Conservation (phyloP, 2,113 vertebrate genomes). For the Tychaedon coryphoeus region DNA sequence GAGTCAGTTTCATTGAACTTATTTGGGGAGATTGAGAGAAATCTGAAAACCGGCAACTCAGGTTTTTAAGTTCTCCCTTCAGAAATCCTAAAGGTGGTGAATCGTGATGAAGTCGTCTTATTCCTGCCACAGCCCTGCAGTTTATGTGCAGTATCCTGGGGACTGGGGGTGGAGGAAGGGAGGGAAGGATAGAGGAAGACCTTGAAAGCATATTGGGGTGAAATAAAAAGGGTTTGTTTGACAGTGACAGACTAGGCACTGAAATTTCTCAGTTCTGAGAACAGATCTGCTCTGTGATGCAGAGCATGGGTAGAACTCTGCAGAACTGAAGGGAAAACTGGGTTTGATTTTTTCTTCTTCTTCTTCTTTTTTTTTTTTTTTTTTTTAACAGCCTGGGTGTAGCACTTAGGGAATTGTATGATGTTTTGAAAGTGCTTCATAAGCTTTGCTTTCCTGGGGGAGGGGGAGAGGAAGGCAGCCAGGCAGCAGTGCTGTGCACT, state of each 20-base stretch:
- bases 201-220: constrained; percentile 1
- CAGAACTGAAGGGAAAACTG: not conserved
- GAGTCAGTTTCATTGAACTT: not conserved
- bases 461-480: not conserved
- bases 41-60: not conserved
- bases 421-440: not conserved
- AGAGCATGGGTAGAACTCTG: not conserved
- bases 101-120: not conserved
- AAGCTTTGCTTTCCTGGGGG: not conserved
- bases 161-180: not conserved
- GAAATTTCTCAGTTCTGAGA: not conserved
- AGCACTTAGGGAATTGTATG: not conserved
- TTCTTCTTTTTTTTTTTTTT: not conserved
- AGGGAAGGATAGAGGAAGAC: not conserved
- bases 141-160: not conserved
- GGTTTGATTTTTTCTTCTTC: not conserved
- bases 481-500: not conserved
- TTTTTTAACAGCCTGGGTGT: not conserved
- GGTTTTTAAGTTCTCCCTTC: not conserved
- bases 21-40: not conserved
- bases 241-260: constrained; percentile 27
- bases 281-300: constrained; percentile 15
- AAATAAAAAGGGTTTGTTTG: constrained; percentile 29
- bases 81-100: not conserved
- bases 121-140: not conserved